Evolutionary conservation across 1,140 invertebrate genomes (phyloP).

Genomic region (Aethina tumida): DNA sequence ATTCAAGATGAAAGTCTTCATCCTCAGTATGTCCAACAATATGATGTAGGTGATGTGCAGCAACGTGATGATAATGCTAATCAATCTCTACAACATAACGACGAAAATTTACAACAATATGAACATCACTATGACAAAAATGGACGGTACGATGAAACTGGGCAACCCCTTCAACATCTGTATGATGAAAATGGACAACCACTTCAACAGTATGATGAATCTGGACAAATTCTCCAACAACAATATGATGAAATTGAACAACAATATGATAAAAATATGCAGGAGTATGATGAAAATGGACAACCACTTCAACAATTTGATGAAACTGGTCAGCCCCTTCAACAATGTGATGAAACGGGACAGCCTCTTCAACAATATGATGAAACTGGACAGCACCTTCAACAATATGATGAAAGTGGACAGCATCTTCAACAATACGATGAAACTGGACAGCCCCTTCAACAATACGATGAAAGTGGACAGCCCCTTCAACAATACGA

Average conservation of each 20-base stretch:
- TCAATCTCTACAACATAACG: background rate
- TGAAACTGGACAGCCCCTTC: conserved; percentile 18
- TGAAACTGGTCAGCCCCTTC: conserved; percentile 8
- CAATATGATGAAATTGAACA: background rate
- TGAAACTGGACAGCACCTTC: conserved; percentile 16
- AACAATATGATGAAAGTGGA: conserved; percentile 22
- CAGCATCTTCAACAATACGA: conserved; percentile 23
- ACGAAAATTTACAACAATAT: background rate
- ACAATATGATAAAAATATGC: conserved; percentile 12
- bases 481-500: conserved; percentile 12
- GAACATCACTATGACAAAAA: background rate
- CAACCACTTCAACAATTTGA: conserved; percentile 9
- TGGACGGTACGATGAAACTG: conserved; percentile 12
- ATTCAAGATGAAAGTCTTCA: too few relatives aligned
- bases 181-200: conserved; percentile 8
- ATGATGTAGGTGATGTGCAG: conserved; percentile 2
- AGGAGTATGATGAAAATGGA: conserved; percentile 11
- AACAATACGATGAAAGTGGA: conserved; percentile 18
- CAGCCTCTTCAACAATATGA: conserved; percentile 18
- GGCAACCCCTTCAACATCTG: conserved; percentile 9
- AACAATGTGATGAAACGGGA: conserved; percentile 10
- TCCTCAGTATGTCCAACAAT: conserved; percentile 4
- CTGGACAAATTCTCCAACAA: background rate
- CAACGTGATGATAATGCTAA: background rate
- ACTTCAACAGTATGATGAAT: background rate